These are phyloP conservation scores for Brachyptera putata DNA, from an alignment of 2,888 invertebrate genomes.

Conservation along the genomic window DNA sequence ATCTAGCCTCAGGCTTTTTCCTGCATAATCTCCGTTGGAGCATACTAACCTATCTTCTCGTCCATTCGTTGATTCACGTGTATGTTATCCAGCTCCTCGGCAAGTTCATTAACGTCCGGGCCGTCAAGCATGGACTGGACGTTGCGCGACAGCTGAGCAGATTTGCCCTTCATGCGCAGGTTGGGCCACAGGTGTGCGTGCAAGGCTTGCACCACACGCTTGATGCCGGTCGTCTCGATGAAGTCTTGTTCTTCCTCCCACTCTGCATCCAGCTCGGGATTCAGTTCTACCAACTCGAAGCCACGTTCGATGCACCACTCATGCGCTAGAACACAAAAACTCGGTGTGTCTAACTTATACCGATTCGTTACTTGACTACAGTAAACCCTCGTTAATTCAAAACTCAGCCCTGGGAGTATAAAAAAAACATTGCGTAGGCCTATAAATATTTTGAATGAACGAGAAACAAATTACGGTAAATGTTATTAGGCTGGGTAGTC, in stretches of 20 bases:
- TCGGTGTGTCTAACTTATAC: too few species aligned
- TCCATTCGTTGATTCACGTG: constrained; percentile 10
- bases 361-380: background rate
- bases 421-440: too few species aligned
- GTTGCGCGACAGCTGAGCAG: constrained; percentile 31
- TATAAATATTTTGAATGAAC: too few species aligned
- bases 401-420: background rate
- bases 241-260: constrained; percentile 51
- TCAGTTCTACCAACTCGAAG: constrained; percentile 65
- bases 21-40: too few species aligned
- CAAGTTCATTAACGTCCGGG: constrained; percentile 18
- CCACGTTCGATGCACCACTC: constrained; percentile 64
- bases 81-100: constrained; percentile 26
- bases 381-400: too few species aligned
- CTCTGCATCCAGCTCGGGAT: constrained; percentile 49
- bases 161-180: constrained; percentile 56
- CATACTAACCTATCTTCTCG: background rate
- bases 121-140: constrained; percentile 34
- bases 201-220: constrained; percentile 63
- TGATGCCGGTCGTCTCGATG: constrained; percentile 59
- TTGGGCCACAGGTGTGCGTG: constrained; percentile 71
- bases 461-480: too few species aligned
- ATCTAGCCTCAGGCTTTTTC: too few species aligned
- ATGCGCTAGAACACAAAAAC: constrained; percentile 45
- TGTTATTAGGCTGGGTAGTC: too few species aligned